Percentiles rank a stretch among this genome's conserved stretches.
Evolutionary conservation across 2,888 invertebrate species (phyloP).

Genomic region (Theristus sp.): DNA sequence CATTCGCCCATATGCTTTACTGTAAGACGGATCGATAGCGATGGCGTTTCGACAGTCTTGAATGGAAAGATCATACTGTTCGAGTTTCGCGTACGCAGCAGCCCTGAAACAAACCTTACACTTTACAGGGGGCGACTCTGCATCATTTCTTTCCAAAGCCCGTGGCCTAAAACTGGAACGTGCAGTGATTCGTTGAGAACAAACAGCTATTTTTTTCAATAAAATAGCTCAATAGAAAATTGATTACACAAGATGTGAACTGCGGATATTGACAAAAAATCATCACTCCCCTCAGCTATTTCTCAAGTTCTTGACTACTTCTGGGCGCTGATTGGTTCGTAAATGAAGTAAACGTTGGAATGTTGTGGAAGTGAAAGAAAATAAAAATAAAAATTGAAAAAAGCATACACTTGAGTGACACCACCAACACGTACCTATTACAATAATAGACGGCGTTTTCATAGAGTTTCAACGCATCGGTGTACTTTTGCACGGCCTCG

Average conservation of each 20-base stretch:
- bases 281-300: too few relatives aligned
- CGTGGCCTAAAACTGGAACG: not conserved
- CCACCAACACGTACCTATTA: constrained; percentile 53
- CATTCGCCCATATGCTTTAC: constrained; percentile 81
- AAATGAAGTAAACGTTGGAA: too few relatives aligned
- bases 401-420: too few relatives aligned
- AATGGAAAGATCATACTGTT: constrained; percentile 61
- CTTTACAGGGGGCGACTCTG: too few relatives aligned
- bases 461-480: constrained; percentile 64
- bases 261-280: too few relatives aligned
- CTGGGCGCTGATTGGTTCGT: too few relatives aligned
- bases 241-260: too few relatives aligned
- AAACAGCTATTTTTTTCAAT: too few relatives aligned
- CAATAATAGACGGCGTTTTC: constrained; percentile 85
- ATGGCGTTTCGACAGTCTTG: constrained; percentile 76
- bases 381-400: too few relatives aligned
- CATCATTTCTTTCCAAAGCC: not conserved
- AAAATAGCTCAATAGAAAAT: too few relatives aligned
- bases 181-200: not conserved
- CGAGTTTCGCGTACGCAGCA: constrained; percentile 75
- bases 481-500: constrained; percentile 65
- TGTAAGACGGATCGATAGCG: constrained; percentile 67
- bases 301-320: too few relatives aligned
- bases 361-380: too few relatives aligned
- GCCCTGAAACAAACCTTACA: constrained; percentile 48